Evolutionary conservation across 2,888 invertebrate genomes (phyloP), one percentile per base, ranked within the genome.

Genomic region (Mystacides longicornis): DNA sequence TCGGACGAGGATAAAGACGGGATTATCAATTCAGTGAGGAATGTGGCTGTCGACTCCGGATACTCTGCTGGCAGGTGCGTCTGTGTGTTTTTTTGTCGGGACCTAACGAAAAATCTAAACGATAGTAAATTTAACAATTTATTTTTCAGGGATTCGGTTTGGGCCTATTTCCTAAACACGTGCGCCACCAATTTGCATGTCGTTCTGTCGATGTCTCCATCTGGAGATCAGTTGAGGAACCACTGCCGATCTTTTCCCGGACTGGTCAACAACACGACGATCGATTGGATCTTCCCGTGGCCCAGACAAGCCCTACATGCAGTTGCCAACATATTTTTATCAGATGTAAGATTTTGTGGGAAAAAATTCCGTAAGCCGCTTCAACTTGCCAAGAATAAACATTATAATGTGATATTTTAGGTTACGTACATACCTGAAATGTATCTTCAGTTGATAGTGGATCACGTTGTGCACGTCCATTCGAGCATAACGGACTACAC

Each of bases 251-350:
- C 86, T 72, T 95, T 94, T 71, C 95, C 95, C 0, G 93, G 93
- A 1, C 75, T 95, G 48, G 92, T 95, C 37, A 94, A 93, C 67
- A 92, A 91, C 67, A 90, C 93, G 0, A 90, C 88, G 37, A 93
- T 95, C 61, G 93, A 95, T 70, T 95, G 94, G 94, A 85, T 93
- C 68, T 93, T 90, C 70, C 87, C 93, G 0, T 95, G 95, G 95
- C 93, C 95, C 0, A 81, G 86, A 62, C 91, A 94, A 68, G 95
- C 95, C 0, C 69, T 95, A 49, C 75, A 86, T 53, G 91, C 93
- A 0, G 93, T 95, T 1, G 94, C 94, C 1, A 86, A 87, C 55
- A 86, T 89, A 1, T 91, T 86, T 65, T 76, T 95, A 0, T 82
- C 86, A 63, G 87, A 93, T 63, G 85, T 88, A 77, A 47, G 45